phyloP scores from a whole-genome alignment of 2,888 invertebrate genomes.

The Drosophila ustulata region DNA sequence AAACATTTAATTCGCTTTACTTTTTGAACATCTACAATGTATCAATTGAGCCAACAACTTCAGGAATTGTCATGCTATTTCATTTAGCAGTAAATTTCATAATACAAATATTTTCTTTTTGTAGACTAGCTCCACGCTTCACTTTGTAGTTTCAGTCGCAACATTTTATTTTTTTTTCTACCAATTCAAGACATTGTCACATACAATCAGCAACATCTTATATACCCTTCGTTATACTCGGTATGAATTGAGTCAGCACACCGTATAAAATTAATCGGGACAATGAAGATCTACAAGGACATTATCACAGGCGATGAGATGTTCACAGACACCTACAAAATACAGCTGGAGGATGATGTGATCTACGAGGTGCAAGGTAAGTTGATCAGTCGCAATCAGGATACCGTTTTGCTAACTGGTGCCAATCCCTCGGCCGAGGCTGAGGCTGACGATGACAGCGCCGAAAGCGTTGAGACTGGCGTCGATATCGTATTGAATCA shows the following conservation, averaged over 20 bases:
- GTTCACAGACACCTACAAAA: constrained; percentile 98
- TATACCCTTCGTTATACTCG: no score
- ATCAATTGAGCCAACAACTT: not conserved
- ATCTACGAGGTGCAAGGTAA: constrained; percentile 97
- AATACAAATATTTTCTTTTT: no score
- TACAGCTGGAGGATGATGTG: constrained; percentile 96
- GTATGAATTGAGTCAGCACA: no score
- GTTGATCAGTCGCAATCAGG: constrained; percentile 89
- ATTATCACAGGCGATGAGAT: constrained; percentile 98
- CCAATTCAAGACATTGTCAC: no score
- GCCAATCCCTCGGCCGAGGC: constrained; percentile 98
- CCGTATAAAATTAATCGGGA: no score
- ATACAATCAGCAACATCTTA: no score
- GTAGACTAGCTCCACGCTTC: no score
- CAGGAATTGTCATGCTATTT: no score
- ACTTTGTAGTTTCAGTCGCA: no score
- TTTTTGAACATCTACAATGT: not conserved
- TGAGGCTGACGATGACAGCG: constrained; percentile 93
- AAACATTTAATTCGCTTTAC: not conserved
- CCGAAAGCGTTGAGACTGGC: constrained; percentile 91
- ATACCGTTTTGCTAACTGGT: constrained; percentile 92
- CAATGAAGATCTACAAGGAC: constrained; percentile 98
- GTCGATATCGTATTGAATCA: constrained; percentile 98
- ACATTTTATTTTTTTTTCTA: no score
- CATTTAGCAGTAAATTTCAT: no score